Evolutionary conservation across 2,888 invertebrate genomes (phyloP).

Genomic region (Drosophila hawaiiensis): DNA sequence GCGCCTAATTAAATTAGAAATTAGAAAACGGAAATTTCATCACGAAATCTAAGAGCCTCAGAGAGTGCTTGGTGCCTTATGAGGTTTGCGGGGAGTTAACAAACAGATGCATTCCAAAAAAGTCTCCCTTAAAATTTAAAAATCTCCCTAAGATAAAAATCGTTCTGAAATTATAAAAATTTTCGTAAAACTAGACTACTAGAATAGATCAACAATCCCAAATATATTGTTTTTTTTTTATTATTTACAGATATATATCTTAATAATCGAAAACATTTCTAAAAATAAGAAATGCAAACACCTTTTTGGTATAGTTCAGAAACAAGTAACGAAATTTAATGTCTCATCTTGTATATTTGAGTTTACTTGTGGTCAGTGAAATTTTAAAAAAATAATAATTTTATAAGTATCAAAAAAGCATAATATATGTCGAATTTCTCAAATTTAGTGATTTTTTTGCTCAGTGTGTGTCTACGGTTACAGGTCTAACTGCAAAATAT

Average conservation of each 20-base stretch:
- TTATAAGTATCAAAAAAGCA: not conserved
- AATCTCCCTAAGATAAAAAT: not conserved
- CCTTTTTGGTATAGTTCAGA: not conserved
- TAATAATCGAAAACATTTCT: not conserved
- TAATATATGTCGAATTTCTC: no score
- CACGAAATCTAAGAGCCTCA: slow-evolving; percentile 28
- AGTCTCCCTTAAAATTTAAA: fast-evolving
- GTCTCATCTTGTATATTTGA: not conserved
- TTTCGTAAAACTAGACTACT: not conserved
- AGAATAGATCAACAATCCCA: not conserved
- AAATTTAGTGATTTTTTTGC: not conserved
- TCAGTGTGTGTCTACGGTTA: not conserved
- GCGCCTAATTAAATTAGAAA: slow-evolving; percentile 78
- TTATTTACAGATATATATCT: not conserved
- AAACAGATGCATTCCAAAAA: not conserved
- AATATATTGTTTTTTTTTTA: not conserved
- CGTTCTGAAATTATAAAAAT: not conserved
- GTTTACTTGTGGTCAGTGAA: no score
- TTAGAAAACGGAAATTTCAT: slow-evolving; percentile 72
- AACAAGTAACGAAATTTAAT: not conserved
- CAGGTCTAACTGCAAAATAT: not conserved
- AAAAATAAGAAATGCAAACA: not conserved
- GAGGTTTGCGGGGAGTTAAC: not conserved
- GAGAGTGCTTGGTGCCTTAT: not conserved
- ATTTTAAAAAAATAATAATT: no score